Evolutionary conservation across 1,140 invertebrate genomes (phyloP), one percentile per base, ranked within the genome.

Genomic region (Anadara kagoshimensis): DNA sequence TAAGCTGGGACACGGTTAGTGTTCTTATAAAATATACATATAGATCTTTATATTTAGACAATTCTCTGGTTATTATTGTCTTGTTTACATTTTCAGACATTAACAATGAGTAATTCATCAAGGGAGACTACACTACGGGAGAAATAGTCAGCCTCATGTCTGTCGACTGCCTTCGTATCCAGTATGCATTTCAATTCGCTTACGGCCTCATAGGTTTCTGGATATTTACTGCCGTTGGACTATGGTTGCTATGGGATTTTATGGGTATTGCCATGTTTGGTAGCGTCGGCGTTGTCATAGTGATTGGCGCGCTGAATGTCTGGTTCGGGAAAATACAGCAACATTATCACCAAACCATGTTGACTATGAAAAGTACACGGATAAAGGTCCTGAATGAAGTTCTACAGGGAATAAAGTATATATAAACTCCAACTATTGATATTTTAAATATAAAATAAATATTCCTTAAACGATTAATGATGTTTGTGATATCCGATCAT

Each of bases 231-330:
- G 44, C 51, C 12, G 43, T 76, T 45, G 79, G 95, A 0, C 86
- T 98, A 16, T 97, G 94, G 81, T 96, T 98, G 89, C 88, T 99
- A 1, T 98, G 95, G 95, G 91, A 93, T 41, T 93, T 93, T 73
- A 88, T 93, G 66, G 91, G 87, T 0, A 29, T 78, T n/a, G 78
- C 86, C 11, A 83, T 83, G 36, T 67, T 91, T 0, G 89, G 86
- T 47, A 88, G 89, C n/a, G 41, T 91, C 1, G 79, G 57, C 2
- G 82, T 90, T 0, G 83, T 91, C 66, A 22, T 90, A 7, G 63
- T 91, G 8, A 76, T 90, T 56, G 75, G 90, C 7, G 88, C 88
- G 0, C 87, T 97, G 0, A 98, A 98, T 89, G 95, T 94, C 0
- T 90, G 94, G 54, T 94, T 98, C 75, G 96, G 96, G 0, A 94